Evolutionary conservation across 1,140 invertebrate genomes (phyloP).

Genomic region (Drosophila tsacasi): DNA sequence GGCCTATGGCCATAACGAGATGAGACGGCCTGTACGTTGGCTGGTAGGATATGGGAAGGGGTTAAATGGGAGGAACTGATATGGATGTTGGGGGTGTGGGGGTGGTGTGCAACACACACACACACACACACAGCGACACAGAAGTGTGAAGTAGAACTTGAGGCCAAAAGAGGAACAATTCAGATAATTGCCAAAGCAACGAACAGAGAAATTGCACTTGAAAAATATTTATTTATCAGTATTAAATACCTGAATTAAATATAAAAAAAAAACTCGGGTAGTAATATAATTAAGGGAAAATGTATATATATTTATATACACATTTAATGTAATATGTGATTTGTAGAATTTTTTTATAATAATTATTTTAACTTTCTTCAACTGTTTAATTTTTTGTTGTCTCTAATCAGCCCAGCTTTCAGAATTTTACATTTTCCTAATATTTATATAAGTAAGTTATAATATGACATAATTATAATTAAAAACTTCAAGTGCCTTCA

Average conservation of each 20-base stretch:
- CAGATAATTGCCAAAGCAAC: conserved; percentile 10
- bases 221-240: not conserved
- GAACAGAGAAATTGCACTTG: conserved; percentile 6
- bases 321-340: too few relatives aligned
- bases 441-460: too few relatives aligned
- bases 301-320: too few relatives aligned
- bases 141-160: conserved; percentile 31
- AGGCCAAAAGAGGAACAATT: conserved; percentile 7
- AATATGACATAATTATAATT: too few relatives aligned
- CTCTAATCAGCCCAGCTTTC: too few relatives aligned
- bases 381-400: too few relatives aligned
- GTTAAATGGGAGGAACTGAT: not conserved
- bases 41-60: not conserved
- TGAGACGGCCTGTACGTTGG: conserved; percentile 5
- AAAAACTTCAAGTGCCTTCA: too few relatives aligned
- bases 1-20: conserved; percentile 54
- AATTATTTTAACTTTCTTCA: too few relatives aligned
- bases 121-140: conserved; percentile 9
- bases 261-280: not conserved
- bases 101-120: conserved; percentile 22
- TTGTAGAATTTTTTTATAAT: too few relatives aligned
- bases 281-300: too few relatives aligned
- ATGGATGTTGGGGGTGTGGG: conserved; percentile 1
- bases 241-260: not conserved
- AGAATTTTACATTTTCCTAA: too few relatives aligned